Evolutionary conservation across 2,888 invertebrate genomes (phyloP), one percentile per base, ranked within the genome.

Genomic region (Rhamphomyia laevipes): DNA sequence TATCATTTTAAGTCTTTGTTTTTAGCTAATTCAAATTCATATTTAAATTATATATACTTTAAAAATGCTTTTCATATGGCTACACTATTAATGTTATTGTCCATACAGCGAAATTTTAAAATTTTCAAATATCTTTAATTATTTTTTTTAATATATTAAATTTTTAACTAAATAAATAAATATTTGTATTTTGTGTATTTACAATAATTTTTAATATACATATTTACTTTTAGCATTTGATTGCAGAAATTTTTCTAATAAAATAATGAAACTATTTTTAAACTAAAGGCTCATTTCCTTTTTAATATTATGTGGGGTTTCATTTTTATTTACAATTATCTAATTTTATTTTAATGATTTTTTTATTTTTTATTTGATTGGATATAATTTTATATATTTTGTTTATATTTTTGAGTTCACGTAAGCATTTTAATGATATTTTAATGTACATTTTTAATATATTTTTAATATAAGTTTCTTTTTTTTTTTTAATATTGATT

Each of bases 361-460:
- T 13, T 7, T 35, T 13, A 10, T n/a, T n/a, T 35, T 35, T 35
- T 33, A 9, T n/a, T n/a, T n/a, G 13, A n/a, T 35, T 10, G 4
- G 4, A 13, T 33, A 33, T 30, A 13, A 13, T 35, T 35, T 35
- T 35, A 35, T 9, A 4, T 5, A 35, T 7, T 35, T 35, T n/a
- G 3, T 35, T n/a, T n/a, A n/a, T n/a, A n/a, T n/a, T 35, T 35
- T 35, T 5, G n/a, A n/a, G 41, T 33, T 35, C 46, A 46, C 41
- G 31, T 44, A 37, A 48, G 27, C 46, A 47, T 49, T 50, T 15
- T 27, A 46, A 30, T 38, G 43, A 30, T 15, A 46, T 46, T 52
- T 49, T 48, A 49, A 47, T 51, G 37, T 41, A 33, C 48, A 42
- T 30, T 23, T 11, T 23, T 37, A 43, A 30, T 30, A 30, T 18